Conservation (phyloP, 2,888 invertebrate species). For the Halictus quadricinctus region DNA sequence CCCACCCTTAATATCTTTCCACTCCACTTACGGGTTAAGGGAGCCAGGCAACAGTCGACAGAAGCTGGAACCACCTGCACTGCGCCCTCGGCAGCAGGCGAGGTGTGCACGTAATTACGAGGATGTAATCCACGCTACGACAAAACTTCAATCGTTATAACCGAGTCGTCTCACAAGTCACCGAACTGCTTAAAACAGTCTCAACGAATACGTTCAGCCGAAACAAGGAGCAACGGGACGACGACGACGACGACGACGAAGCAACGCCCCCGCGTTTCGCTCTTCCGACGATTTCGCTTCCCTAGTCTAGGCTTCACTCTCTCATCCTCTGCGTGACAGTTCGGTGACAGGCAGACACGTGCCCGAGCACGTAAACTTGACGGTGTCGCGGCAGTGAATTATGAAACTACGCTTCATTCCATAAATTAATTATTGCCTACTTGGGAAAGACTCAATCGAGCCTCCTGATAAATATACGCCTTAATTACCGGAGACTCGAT, state of each 20-base stretch:
- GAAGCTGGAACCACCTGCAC: conserved; percentile 29
- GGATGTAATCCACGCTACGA: conserved; percentile 67
- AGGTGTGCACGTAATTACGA: conserved; percentile 69
- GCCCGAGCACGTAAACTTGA: conserved; percentile 61
- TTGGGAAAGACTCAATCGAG: conserved; percentile 28
- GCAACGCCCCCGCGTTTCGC: neutral
- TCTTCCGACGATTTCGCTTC: neutral
- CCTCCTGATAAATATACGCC: conserved; percentile 34
- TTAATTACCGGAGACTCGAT: neutral
- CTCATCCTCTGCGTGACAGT: conserved; percentile 49
- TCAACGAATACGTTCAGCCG: conserved; percentile 56
- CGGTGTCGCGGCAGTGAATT: conserved; percentile 61
- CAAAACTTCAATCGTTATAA: conserved; percentile 78
- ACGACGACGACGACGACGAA: neutral
- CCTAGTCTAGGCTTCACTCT: conserved; percentile 6
- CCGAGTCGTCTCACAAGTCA: conserved; percentile 72
- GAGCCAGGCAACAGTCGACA: conserved; percentile 39
- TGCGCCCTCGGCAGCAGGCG: conserved; percentile 13
- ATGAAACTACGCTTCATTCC: conserved; percentile 51
- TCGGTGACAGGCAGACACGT: conserved; percentile 54
- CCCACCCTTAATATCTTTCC: conserved; percentile 40
- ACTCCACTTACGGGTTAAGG: conserved; percentile 48
- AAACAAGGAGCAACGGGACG: conserved; percentile 17
- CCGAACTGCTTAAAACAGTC: conserved; percentile 64
- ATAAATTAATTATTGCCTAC: conserved; percentile 64